phyloP scores from a whole-genome alignment of 2,888 invertebrate species.

The Leptopterna dolabrata region DNA sequence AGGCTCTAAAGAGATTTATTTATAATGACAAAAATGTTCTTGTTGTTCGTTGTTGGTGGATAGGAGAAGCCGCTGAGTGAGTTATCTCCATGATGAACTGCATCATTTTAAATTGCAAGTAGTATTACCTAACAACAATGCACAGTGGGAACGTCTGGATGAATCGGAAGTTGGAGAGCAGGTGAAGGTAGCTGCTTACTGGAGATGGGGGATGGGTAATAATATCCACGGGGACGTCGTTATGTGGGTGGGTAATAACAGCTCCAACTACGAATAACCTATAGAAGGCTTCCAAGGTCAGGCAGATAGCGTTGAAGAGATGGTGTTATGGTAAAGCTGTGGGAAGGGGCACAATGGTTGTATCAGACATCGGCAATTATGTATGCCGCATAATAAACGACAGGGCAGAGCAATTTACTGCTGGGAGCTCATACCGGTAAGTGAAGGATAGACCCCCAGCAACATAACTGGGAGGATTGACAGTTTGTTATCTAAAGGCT shows the following conservation, averaged over 20 bases:
- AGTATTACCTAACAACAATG: too few species aligned
- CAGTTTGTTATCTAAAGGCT: slow-evolving; percentile 50
- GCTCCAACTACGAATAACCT: not conserved
- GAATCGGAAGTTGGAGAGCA: not conserved
- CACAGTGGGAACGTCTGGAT: not conserved
- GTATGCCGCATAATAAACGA: slow-evolving; percentile 47
- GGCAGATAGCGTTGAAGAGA: not conserved
- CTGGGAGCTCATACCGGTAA: not conserved
- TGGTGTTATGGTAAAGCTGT: not conserved
- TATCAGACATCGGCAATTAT: slow-evolving; percentile 52
- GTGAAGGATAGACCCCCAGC: not conserved
- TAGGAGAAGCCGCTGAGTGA: too few species aligned
- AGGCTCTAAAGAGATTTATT: too few species aligned
- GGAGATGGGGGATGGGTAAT: not conserved
- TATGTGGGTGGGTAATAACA: not conserved
- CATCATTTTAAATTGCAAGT: too few species aligned
- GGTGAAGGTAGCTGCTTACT: not conserved
- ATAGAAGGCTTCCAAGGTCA: not conserved
- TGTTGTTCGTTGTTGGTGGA: too few species aligned
- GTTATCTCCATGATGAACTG: too few species aligned
- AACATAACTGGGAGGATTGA: slow-evolving; percentile 49
- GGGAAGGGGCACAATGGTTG: slow-evolving; percentile 5
- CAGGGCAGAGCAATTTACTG: slow-evolving; percentile 45
- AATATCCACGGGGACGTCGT: not conserved
- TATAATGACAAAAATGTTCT: too few species aligned